phyloP scores from a whole-genome alignment of 1,140 invertebrate species.

The Neodiprion virginianus region DNA sequence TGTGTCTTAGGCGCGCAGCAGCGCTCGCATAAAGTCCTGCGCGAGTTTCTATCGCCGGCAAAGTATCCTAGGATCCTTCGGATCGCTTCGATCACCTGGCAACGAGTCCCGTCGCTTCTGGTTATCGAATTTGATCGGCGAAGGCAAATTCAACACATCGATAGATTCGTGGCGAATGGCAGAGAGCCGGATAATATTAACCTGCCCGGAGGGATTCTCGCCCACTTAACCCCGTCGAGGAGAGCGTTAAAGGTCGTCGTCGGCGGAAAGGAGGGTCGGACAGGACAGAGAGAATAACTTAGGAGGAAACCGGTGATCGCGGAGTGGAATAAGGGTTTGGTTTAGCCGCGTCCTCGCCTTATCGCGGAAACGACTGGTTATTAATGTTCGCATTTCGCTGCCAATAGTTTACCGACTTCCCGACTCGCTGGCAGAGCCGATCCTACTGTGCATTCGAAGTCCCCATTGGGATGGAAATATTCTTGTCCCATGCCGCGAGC shows the following conservation, averaged over 20 bases:
- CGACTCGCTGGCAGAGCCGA: not conserved
- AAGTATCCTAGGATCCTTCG: too few species aligned
- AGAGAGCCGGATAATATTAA: not conserved
- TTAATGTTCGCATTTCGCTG: not conserved
- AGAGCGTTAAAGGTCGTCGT: not conserved
- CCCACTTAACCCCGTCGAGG: not conserved
- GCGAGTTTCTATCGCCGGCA: too few species aligned
- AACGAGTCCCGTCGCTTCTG: too few species aligned
- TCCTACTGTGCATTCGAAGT: not conserved
- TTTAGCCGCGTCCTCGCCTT: not conserved
- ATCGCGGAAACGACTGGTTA: constrained; percentile 2
- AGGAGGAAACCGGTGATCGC: not conserved
- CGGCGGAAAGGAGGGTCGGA: not conserved
- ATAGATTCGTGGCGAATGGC: not conserved
- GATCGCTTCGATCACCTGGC: too few species aligned
- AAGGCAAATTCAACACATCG: too few species aligned
- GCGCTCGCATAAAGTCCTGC: too few species aligned
- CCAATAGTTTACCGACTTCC: not conserved
- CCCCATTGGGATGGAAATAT: not conserved
- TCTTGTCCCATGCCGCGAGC: not conserved
- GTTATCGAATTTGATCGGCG: too few species aligned
- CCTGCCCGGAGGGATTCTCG: not conserved
- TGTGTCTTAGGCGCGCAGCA: too few species aligned
- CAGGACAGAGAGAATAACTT: not conserved
- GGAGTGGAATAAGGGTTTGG: not conserved